Percentiles rank a stretch among this genome's conserved stretches.
Evolutionary conservation across 2,113 vertebrate species (phyloP).

Genomic region (Heteronetta atricapilla): DNA sequence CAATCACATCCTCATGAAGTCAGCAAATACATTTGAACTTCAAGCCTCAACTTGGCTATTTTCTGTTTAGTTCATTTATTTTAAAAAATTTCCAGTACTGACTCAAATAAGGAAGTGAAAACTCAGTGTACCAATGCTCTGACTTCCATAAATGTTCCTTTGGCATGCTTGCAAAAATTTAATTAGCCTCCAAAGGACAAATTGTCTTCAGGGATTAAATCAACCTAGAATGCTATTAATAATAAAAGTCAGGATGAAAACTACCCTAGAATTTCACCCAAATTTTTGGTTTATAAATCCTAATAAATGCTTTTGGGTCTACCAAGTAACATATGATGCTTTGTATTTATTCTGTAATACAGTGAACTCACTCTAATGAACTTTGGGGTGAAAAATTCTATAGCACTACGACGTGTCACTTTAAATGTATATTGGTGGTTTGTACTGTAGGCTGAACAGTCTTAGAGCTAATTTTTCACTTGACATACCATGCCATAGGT

Average conservation of each 20-base stretch:
- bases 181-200: conserved; percentile 77
- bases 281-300: conserved; percentile 7
- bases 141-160: conserved; percentile 67
- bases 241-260: conserved; percentile 50
- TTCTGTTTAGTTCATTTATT: background rate
- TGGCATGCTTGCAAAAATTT: conserved; percentile 74
- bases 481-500: background rate
- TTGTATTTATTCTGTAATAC: background rate
- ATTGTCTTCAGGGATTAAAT: conserved; percentile 72
- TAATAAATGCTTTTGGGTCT: background rate
- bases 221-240: conserved; percentile 57
- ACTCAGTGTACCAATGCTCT: conserved; percentile 40
- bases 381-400: background rate
- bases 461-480: background rate
- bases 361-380: background rate
- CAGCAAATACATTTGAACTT: background rate
- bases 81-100: background rate
- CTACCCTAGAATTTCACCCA: conserved; percentile 20
- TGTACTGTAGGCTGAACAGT: background rate
- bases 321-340: background rate
- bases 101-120: conserved; percentile 46
- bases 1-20: background rate
- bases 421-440: background rate
- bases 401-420: background rate
- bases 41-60: background rate